These are phyloP conservation scores for Herminia tarsipennalis DNA, from an alignment of 2,888 invertebrate species.

Conservation along the genomic window DNA sequence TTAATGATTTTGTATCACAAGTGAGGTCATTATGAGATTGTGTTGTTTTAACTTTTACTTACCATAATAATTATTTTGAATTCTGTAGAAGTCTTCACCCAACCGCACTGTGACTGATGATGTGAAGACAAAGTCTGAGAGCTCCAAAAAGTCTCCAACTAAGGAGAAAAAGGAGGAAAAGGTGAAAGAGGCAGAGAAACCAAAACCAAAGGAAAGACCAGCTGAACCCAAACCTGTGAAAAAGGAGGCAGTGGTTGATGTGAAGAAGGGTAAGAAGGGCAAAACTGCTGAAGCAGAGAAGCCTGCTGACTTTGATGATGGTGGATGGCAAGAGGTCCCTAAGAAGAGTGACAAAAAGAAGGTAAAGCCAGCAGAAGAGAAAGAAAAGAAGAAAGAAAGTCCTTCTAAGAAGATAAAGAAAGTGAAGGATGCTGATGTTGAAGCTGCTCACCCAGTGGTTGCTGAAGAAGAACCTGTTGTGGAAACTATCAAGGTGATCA, in stretches of 20 bases:
- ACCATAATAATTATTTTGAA: constrained; percentile 10
- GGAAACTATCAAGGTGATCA: constrained; percentile 77
- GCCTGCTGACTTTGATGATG: constrained; percentile 90
- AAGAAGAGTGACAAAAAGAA: constrained; percentile 90
- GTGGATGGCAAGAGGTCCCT: constrained; percentile 90
- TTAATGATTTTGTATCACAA: constrained; percentile 18
- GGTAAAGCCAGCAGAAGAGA: constrained; percentile 86
- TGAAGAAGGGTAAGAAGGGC: constrained; percentile 86
- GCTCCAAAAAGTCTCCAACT: constrained; percentile 83
- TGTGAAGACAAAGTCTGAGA: constrained; percentile 85
- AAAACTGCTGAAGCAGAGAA: constrained; percentile 87
- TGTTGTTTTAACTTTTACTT: no score
- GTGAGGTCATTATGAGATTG: no score
- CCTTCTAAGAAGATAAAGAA: constrained; percentile 81
- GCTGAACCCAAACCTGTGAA: constrained; percentile 66
- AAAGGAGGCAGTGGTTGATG: constrained; percentile 72
- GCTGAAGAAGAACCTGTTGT: constrained; percentile 57
- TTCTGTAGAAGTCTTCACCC: constrained; percentile 85
- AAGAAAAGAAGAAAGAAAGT: constrained; percentile 80
- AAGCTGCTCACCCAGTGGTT: constrained; percentile 53
- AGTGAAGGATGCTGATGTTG: constrained; percentile 75
- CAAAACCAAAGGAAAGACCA: constrained; percentile 74
- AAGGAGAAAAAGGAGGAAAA: constrained; percentile 87
- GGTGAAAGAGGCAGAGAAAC: constrained; percentile 78
- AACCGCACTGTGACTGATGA: constrained; percentile 87